Conservation (phyloP, 23 tunicate genomes). For the Aplidium turbinatum region DNA sequence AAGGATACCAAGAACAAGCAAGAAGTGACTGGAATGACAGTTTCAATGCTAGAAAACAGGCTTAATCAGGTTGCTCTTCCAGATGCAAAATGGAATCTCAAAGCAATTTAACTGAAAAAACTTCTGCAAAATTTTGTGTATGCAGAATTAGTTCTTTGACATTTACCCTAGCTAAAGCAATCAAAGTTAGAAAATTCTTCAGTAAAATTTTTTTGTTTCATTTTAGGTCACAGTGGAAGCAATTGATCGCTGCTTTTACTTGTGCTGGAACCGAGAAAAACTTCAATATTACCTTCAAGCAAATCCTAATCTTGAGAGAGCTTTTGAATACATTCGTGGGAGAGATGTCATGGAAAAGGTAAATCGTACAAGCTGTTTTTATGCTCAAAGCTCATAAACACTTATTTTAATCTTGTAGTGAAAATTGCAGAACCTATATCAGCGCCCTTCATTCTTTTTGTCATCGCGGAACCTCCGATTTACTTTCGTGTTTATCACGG, state of each 20-base stretch:
- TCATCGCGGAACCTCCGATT: too few relatives aligned
- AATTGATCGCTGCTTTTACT: slow-evolving; percentile 74
- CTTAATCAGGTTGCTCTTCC: too few relatives aligned
- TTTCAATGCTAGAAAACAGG: too few relatives aligned
- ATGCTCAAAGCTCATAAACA: not conserved
- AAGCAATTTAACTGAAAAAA: too few relatives aligned
- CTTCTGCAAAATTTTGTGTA: too few relatives aligned
- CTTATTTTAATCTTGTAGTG: not conserved
- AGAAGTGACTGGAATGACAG: too few relatives aligned
- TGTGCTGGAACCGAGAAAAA: slow-evolving; percentile 93
- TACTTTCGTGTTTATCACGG: too few relatives aligned
- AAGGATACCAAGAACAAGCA: too few relatives aligned
- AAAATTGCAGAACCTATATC: not conserved
- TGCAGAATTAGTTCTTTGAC: too few relatives aligned
- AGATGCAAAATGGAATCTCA: too few relatives aligned
- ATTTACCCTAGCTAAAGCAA: not conserved
- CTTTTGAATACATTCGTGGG: slow-evolving; percentile 75
- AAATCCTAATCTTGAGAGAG: slow-evolving; percentile 57
- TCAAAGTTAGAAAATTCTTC: not conserved
- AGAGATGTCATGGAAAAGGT: slow-evolving; percentile 82
- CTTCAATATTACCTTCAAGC: slow-evolving; percentile 87
- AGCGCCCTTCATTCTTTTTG: too few relatives aligned
- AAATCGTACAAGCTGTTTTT: not conserved
- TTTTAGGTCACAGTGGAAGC: slow-evolving; percentile 87
- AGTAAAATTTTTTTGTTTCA: not conserved